Percentiles rank a stretch among this genome's conserved stretches.
Conservation (phyloP, 2,797 vertebrate species). For the Premnoplex brunnescens region DNA sequence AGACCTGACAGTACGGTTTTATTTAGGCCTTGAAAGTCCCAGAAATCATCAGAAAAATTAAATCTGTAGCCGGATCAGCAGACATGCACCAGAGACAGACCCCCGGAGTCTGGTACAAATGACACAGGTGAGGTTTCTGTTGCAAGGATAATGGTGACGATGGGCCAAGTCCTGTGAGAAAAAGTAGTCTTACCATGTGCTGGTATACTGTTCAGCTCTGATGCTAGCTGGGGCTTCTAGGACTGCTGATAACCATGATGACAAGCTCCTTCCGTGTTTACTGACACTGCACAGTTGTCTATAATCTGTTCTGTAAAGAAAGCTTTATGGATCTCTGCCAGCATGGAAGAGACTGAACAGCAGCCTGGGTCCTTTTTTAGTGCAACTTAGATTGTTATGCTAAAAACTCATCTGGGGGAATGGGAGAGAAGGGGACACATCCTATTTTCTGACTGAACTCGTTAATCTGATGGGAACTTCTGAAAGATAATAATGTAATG, state of each 20-base stretch:
- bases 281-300: background rate
- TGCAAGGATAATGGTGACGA: background rate
- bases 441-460: background rate
- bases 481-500: background rate
- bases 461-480: background rate
- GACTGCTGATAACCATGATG: background rate
- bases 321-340: background rate
- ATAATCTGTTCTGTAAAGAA: background rate
- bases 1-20: background rate
- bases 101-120: background rate
- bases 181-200: background rate
- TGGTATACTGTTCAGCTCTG: background rate
- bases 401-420: background rate
- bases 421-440: background rate
- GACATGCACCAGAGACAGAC: background rate
- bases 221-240: background rate
- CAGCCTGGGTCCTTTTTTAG: background rate
- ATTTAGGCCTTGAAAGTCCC: background rate
- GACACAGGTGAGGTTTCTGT: background rate
- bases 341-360: background rate
- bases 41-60: background rate
- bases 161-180: background rate
- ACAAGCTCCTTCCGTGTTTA: background rate
- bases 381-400: background rate
- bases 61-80: background rate